Evolutionary conservation across 2,797 vertebrate species (phyloP), one percentile per base, ranked within the genome.

Genomic region (Schizothorax lantsangensis): DNA sequence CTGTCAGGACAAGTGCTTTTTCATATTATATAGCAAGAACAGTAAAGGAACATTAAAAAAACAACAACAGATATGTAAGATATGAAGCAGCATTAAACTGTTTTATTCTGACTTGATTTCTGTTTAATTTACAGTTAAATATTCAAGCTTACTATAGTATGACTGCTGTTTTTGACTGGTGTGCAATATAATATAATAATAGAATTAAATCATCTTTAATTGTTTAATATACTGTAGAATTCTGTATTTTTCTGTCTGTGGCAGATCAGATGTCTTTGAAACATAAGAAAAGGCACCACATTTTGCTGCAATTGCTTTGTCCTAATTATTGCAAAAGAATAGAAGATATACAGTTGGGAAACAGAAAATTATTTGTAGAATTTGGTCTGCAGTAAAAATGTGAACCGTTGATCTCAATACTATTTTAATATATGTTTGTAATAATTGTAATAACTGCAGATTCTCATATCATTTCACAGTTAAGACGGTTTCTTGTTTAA

Each of bases 1-100:
- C 79, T 40, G 69, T 88, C 72, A 84, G 82, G 84, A 64, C 47
- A 64, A 88, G 86, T 74, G 88, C 89, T 40, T 90, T 90, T 86
- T 84, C 84, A 57, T 75, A 88, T 83, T 83, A 88, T 79, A 23
- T 89, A 49, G 26, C 36, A 17, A 84, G 33, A 86, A 57, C 72
- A 62, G 73, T 89, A 0, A 75, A 12, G 69, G 23, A 88, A 52
- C 21, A 49, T 12, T 4, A 38, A 74, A 36, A 64, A 59, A 1
- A 36, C 72, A 84, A 80, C 12, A 69, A 52, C 52, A 75, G 14
- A 40, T n/a, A 72, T 88, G 79, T 75, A 45, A 78, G 45, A 64
- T 88, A 69, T 9, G 19, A 73, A 47, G 5, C 21, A n/a, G 21
- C 10, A 23, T 5, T 38, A 69, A 38, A 69, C 8, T n/a, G 21